Evolutionary conservation across 2,888 invertebrate genomes (phyloP).

Genomic region (Phymatocera aterrima): DNA sequence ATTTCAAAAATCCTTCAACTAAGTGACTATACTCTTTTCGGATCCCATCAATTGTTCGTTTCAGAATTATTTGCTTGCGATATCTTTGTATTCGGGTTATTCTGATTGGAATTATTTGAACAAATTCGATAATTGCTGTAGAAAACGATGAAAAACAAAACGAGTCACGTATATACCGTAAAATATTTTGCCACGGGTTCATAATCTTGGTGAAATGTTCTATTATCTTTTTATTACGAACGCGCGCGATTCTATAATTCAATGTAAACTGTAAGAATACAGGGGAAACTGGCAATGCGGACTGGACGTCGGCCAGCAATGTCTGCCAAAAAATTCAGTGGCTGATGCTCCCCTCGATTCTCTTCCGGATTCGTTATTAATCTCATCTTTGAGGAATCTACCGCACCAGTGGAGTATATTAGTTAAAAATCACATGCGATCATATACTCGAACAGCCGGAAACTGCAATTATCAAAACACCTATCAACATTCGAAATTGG

Average conservation of each 20-base stretch:
- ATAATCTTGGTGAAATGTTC: background rate
- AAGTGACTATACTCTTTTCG: no score
- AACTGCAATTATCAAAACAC: no score
- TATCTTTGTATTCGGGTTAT: no score
- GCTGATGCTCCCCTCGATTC: background rate
- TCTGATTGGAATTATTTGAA: no score
- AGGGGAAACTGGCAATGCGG: constrained; percentile 52
- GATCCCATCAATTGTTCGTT: no score
- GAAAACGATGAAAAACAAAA: no score
- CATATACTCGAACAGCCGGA: no score
- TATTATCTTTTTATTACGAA: constrained; percentile 1
- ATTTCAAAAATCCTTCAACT: no score
- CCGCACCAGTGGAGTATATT: constrained; percentile 4
- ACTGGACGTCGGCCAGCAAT: constrained; percentile 57
- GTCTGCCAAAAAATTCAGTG: constrained; percentile 56
- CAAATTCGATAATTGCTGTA: no score
- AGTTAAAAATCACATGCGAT: background rate
- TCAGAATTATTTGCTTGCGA: no score
- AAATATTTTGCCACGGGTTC: background rate
- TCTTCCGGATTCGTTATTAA: constrained; percentile 1
- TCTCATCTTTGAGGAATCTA: constrained; percentile 23
- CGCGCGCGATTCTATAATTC: constrained; percentile 21
- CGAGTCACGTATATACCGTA: no score
- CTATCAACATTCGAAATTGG: no score
- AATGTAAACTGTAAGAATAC: constrained; percentile 37